These are phyloP conservation scores for Pheucticus melanocephalus DNA, from an alignment of 2,113 vertebrate species.

Conservation along the genomic window DNA sequence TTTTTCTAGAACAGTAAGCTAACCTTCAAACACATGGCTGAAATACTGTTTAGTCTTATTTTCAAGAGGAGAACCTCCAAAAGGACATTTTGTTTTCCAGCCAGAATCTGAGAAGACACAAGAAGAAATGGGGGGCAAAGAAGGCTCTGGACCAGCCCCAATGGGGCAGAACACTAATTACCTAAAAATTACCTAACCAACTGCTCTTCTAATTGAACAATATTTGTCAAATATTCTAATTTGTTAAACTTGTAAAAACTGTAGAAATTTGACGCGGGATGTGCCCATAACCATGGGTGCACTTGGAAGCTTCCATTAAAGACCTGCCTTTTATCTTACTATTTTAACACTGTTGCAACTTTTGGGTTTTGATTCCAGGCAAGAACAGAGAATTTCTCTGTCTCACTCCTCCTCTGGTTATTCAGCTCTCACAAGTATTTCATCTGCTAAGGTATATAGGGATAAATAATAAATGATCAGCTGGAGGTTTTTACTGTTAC, in stretches of 20 bases:
- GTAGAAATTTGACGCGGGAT: background rate
- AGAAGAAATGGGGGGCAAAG: background rate
- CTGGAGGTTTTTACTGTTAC: background rate
- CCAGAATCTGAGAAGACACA: background rate
- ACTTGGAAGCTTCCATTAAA: background rate
- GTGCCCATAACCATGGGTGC: background rate
- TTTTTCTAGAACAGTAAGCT: background rate
- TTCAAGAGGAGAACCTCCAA: background rate
- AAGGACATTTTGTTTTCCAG: background rate
- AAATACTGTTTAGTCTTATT: background rate
- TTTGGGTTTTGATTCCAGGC: background rate
- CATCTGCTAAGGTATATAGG: background rate
- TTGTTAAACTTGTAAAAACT: background rate
- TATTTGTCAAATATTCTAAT: background rate
- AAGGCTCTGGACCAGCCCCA: background rate
- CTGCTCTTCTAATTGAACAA: background rate
- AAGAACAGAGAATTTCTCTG: background rate
- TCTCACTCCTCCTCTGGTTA: background rate
- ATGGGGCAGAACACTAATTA: background rate
- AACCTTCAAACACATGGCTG: background rate
- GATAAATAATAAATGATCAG: background rate
- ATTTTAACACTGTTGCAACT: background rate
- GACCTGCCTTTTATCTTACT: background rate
- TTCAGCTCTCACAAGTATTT: background rate
- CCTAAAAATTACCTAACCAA: background rate